Evolutionary conservation across 2,888 invertebrate species (phyloP).

Genomic region (Octonoba sinensis): DNA sequence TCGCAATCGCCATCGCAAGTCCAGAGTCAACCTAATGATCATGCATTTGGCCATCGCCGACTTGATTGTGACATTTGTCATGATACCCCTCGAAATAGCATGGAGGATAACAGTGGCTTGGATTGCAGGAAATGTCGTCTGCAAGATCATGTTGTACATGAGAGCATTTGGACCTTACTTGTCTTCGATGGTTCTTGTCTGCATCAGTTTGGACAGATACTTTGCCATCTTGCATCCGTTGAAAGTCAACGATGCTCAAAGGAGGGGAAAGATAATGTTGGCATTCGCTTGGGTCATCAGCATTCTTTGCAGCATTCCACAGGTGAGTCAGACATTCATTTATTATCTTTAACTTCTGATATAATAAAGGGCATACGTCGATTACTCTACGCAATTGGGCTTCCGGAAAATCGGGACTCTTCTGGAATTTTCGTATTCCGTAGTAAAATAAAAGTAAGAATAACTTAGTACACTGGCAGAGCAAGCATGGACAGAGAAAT

Average conservation of each 20-base stretch:
- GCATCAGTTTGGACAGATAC: slow-evolving; percentile 83
- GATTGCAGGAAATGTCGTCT: slow-evolving; percentile 82
- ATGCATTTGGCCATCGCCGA: slow-evolving; percentile 84
- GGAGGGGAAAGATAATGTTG: slow-evolving; percentile 81
- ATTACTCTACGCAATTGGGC: too few relatives aligned
- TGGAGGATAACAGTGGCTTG: slow-evolving; percentile 83
- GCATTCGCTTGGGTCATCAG: slow-evolving; percentile 79
- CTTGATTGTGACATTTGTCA: slow-evolving; percentile 83
- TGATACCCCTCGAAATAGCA: slow-evolving; percentile 76
- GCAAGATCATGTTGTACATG: slow-evolving; percentile 80
- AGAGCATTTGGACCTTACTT: slow-evolving; percentile 83
- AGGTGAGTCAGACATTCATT: slow-evolving; percentile 74
- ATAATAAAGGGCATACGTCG: not conserved
- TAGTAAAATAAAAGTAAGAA: too few relatives aligned
- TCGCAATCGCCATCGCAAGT: slow-evolving; percentile 78
- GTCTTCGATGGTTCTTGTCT: slow-evolving; percentile 80
- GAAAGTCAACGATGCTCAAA: slow-evolving; percentile 77
- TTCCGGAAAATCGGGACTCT: too few relatives aligned
- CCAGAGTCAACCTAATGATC: slow-evolving; percentile 82
- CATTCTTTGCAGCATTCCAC: slow-evolving; percentile 79
- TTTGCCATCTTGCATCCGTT: slow-evolving; percentile 83
- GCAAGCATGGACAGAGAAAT: too few relatives aligned
- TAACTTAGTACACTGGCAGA: too few relatives aligned
- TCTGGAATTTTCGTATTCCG: too few relatives aligned
- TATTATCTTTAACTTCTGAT: too few relatives aligned